Conservation (phyloP, 2,888 invertebrate genomes). For the Nomada hirtipes region DNA sequence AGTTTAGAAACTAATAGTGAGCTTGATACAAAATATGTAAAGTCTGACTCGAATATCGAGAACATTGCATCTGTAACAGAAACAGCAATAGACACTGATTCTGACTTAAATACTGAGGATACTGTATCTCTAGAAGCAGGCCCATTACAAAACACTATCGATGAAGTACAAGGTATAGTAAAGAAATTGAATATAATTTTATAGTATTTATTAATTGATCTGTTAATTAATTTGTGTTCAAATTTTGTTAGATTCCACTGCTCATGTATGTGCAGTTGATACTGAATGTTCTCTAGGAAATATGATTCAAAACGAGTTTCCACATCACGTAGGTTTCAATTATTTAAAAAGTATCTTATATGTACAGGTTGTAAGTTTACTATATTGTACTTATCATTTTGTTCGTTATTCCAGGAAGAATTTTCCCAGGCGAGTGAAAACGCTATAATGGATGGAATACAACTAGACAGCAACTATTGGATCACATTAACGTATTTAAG, state of each 20-base stretch:
- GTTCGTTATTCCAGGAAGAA: conserved; percentile 56
- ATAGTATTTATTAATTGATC: not conserved
- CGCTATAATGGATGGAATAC: conserved; percentile 62
- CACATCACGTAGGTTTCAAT: conserved; percentile 42
- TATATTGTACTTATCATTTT: conserved; percentile 1
- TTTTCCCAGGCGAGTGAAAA: conserved; percentile 62
- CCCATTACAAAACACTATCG: not conserved
- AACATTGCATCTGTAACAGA: conserved; percentile 11
- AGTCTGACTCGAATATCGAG: conserved; percentile 23
- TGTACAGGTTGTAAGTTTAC: not conserved
- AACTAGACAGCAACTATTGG: conserved; percentile 76
- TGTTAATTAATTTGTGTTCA: conserved; percentile 6
- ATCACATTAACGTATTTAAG: conserved; percentile 86
- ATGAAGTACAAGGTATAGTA: conserved; percentile 38
- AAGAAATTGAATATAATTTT: not conserved
- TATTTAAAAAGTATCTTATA: conserved; percentile 7
- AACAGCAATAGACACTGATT: conserved; percentile 16
- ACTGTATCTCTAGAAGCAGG: conserved; percentile 17
- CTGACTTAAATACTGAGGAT: conserved; percentile 10
- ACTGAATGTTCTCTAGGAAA: conserved; percentile 35
- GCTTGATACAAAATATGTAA: conserved; percentile 36
- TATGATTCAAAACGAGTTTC: conserved; percentile 11
- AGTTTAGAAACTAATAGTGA: not conserved
- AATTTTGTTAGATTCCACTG: conserved; percentile 23
- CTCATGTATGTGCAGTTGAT: conserved; percentile 36